Conservation (phyloP, 2,797 vertebrate species). For the Sebastes goodei region DNA sequence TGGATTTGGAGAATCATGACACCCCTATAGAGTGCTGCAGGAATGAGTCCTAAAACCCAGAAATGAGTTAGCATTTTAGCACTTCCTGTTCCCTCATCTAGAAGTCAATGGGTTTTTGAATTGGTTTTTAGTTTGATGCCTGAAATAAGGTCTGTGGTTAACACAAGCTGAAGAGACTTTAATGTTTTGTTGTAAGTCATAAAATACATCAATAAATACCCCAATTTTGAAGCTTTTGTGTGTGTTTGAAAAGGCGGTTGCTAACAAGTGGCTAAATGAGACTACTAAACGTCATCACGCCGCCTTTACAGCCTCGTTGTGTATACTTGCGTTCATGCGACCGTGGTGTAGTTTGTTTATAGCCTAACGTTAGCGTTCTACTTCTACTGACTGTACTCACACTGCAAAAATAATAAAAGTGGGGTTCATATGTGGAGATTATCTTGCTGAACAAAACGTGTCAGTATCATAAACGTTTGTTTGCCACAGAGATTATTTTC, state of each 20-base stretch:
- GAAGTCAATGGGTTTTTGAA: too few species aligned
- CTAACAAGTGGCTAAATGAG: too few species aligned
- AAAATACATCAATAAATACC: neutral
- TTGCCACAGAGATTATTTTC: neutral
- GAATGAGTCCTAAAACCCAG: too few species aligned
- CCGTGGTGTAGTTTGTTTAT: too few species aligned
- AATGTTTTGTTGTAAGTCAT: neutral
- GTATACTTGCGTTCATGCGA: too few species aligned
- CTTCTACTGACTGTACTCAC: neutral
- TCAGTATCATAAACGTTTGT: neutral
- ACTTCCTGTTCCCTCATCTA: too few species aligned
- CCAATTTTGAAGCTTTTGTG: neutral
- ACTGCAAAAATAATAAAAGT: neutral
- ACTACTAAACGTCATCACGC: too few species aligned
- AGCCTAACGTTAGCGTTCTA: neutral
- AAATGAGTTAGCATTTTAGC: too few species aligned
- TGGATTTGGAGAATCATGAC: neutral
- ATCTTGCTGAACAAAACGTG: neutral
- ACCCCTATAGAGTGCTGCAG: neutral
- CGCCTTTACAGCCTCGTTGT: neutral
- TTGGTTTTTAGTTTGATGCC: too few species aligned
- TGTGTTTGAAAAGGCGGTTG: too few species aligned
- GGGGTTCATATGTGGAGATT: neutral
- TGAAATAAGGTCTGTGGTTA: neutral
- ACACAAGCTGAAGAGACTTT: neutral